Base-by-base conservation (phyloP, 2,888 invertebrate genomes). In the Drosophila affinis region DNA sequence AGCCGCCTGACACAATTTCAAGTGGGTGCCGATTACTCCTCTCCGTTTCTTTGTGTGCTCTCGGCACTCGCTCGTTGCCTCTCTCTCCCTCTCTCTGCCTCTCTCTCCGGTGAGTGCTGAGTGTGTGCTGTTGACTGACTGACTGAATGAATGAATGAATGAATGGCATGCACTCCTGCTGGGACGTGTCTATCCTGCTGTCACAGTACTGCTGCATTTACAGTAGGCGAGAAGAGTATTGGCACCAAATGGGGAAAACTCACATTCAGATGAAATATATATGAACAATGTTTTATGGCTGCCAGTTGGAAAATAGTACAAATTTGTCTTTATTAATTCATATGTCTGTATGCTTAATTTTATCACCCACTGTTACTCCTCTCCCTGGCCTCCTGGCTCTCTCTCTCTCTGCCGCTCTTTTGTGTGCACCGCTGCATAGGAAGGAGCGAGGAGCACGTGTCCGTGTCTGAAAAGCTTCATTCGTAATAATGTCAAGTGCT, bases 401-500 rank as follows among this genome's bases (percentile, higher is more conserved):
- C 24, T 24, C 24, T 24, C 14, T 39, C 39, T 14, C 39, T 39
- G 39, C 14, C 6, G 24, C 61, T 14, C 24, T 68, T 56, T 67
- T 62, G 56, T 72, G 53, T 45, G 48, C 21, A 52, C 72, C 29
- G 56, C 45, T 71, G 70, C 70, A 62, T 72, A 48, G 46, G 44
- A 24, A 51, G 46, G 51, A 24, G 29, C 45, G 29, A 21, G 54
- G 29, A 24, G 29, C 9, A 29, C 5, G 29, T 29, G 12, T 27
- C 14, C 24, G 12, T 18, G 53, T 53, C 7, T 39, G 39, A 39
- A 39, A 39, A 46, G 68, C 65, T 83, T 60, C 64, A 14, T 7
- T 69, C 73, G 73, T 75, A 84, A 84, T 64, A 73, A 80, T 87
- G 87, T 84, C 87, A 81, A 84, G 81, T 78, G 84, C 32, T 83